Conservation (phyloP, 2,797 vertebrate species). For the Bovichtus variegatus region DNA sequence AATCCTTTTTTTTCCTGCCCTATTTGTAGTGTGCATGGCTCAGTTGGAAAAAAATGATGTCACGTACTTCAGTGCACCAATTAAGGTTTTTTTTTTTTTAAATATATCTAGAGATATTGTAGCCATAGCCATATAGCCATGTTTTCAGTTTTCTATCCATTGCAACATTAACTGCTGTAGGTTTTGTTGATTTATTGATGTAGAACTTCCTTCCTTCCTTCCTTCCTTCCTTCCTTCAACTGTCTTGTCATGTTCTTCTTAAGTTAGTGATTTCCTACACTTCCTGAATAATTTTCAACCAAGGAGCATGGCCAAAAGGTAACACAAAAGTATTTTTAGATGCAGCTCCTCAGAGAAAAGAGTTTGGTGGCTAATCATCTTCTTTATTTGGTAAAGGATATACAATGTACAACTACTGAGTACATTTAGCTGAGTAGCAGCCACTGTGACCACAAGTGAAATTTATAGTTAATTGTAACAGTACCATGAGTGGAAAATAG, state of each 20-base stretch:
- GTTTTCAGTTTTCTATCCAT: not conserved
- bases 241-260: not conserved
- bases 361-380: constrained; percentile 2
- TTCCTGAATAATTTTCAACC: not conserved
- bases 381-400: not conserved
- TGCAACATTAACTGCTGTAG: not conserved
- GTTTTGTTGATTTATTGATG: not conserved
- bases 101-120: not conserved
- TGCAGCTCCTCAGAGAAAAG: not conserved
- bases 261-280: no score
- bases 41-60: not conserved
- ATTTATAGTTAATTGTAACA: not conserved
- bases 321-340: not conserved
- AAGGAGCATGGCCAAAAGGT: not conserved
- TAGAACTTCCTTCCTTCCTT: not conserved
- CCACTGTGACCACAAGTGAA: not conserved
- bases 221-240: not conserved
- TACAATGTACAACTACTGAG: not conserved
- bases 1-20: not conserved
- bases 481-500: constrained; percentile 2
- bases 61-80: not conserved
- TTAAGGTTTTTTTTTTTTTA: not conserved
- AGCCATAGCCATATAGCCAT: no score
- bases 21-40: not conserved
- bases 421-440: not conserved